Conservation (phyloP, 1,140 invertebrate species). For the Drosophila oshimai region DNA sequence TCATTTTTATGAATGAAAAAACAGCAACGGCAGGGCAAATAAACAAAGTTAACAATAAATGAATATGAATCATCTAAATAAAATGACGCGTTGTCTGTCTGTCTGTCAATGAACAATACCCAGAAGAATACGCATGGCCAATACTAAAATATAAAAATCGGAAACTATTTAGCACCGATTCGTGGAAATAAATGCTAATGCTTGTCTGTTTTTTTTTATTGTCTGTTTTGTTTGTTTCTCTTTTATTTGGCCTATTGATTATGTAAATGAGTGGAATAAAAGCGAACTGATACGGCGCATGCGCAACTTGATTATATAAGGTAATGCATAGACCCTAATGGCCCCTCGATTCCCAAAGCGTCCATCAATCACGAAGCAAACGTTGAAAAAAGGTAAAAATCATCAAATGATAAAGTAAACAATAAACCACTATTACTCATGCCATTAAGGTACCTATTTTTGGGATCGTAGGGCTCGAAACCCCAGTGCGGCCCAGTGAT, state of each 20-base stretch:
- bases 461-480: conserved; percentile 21
- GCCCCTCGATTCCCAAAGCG: neutral
- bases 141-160: conserved; percentile 18
- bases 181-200: conserved; percentile 36
- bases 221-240: conserved; percentile 2
- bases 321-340: conserved; percentile 40
- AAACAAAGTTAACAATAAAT: conserved; percentile 45
- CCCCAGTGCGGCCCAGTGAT: conserved; percentile 5
- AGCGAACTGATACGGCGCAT: conserved; percentile 42
- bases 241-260: conserved; percentile 44
- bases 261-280: conserved; percentile 51
- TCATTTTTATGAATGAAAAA: conserved; percentile 66
- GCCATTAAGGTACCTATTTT: conserved; percentile 11
- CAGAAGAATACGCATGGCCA: conserved; percentile 22
- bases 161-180: conserved; percentile 59
- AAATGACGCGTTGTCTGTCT: conserved; percentile 37
- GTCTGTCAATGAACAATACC: conserved; percentile 32
- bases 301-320: conserved; percentile 63
- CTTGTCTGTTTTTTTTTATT: conserved; percentile 40
- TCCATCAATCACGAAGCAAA: conserved; percentile 47
- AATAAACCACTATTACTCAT: conserved; percentile 53
- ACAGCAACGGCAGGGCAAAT: conserved; percentile 1
- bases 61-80: conserved; percentile 61
- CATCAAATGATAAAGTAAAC: conserved; percentile 39
- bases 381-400: conserved; percentile 30